These are phyloP conservation scores for Podabrus alpinus DNA, from an alignment of 2,888 invertebrate species.

Conservation along the genomic window DNA sequence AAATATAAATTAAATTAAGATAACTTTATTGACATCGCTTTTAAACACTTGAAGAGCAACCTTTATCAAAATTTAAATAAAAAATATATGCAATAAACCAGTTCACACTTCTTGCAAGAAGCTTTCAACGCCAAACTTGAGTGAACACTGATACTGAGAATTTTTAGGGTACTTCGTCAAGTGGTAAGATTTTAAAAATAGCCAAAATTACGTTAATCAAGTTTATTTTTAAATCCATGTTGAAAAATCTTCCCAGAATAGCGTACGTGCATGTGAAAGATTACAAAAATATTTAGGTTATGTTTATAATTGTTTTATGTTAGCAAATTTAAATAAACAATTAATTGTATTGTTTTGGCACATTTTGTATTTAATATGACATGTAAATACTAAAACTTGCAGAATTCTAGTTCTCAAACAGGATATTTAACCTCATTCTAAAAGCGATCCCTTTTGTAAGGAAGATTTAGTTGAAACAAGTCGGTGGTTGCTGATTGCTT, in stretches of 20 bases:
- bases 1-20: neutral
- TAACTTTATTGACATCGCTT: neutral
- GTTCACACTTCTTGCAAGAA: neutral
- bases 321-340: neutral
- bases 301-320: neutral
- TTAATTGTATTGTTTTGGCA: neutral
- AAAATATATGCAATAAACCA: neutral
- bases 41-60: neutral
- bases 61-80: neutral
- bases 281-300: neutral
- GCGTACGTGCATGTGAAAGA: neutral
- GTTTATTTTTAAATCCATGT: neutral
- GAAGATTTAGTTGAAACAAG: too few relatives aligned
- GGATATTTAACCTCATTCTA: neutral
- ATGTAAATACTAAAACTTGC: neutral
- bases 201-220: neutral
- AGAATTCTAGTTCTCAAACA: neutral
- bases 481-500: neutral
- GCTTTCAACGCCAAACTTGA: neutral
- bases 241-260: neutral
- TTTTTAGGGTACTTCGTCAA: neutral
- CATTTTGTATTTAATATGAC: neutral
- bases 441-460: neutral
- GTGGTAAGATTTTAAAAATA: neutral
- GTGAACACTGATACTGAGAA: neutral